These are phyloP conservation scores for Urosaurus nigricauda DNA, from an alignment of 2,797 vertebrate genomes.

Conservation along the genomic window DNA sequence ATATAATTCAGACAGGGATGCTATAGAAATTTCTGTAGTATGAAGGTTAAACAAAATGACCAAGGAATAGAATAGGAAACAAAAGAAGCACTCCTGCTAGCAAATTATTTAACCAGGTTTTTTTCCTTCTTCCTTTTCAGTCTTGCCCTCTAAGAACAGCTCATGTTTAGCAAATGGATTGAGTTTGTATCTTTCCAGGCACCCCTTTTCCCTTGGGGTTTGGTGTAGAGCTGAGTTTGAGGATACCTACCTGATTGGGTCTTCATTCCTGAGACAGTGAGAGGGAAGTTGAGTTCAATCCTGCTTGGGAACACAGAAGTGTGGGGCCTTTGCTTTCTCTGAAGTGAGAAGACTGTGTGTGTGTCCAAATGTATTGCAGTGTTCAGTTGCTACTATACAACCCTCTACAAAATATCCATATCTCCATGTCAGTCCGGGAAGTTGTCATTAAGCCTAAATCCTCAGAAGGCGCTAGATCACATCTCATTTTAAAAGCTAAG, in stretches of 20 bases:
- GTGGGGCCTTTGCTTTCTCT: background rate
- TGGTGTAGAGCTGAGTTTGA: background rate
- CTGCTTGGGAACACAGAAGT: background rate
- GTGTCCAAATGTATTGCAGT: background rate
- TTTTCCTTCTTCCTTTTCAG: background rate
- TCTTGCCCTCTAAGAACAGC: background rate
- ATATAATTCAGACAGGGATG: background rate
- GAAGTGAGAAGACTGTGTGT: too few relatives aligned
- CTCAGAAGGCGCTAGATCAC: too few relatives aligned
- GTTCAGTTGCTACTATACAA: too few relatives aligned
- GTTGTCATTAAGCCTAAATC: too few relatives aligned
- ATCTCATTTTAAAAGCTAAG: too few relatives aligned
- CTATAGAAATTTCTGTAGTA: background rate
- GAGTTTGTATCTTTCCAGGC: background rate
- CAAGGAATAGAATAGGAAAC: background rate
- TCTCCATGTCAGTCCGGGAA: too few relatives aligned
- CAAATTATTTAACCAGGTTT: background rate
- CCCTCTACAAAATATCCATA: too few relatives aligned
- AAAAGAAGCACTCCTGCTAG: background rate
- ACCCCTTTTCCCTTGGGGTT: background rate
- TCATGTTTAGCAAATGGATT: background rate
- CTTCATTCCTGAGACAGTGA: background rate
- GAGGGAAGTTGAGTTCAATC: background rate
- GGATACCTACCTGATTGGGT: background rate
- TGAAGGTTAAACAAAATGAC: background rate